Base-by-base conservation (phyloP, 2,888 invertebrate genomes). In the Diaperis boleti region DNA sequence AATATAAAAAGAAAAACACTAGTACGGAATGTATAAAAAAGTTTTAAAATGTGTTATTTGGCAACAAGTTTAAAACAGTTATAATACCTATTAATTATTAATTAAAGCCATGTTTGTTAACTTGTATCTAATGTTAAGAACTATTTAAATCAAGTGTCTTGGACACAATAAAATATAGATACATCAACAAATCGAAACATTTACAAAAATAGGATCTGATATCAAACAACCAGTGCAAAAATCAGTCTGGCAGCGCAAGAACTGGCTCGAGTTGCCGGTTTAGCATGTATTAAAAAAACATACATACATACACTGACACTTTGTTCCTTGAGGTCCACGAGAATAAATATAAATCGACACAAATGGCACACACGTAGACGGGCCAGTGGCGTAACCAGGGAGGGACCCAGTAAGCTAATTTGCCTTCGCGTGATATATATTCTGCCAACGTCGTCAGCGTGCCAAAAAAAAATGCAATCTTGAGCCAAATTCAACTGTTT, bases 31-130 rank as follows among this genome's bases (percentile, higher is more conserved):
- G 83, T 82, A 80, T 77, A 76, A 75, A 75, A 76, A 76, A 77
- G 76, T 80, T 79, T 76, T 74, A 77, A 79, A 78, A 76, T 74
- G 75, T 81, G 82, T 83, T 82, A 82, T 83, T 83, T 83, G 83
- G 82, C 82, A 82, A 82, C 81, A 79, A 77, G 75, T 74, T 73
- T 73, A 74, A 76, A 76, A 75, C 71, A 71, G 68, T 72, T 70
- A 72, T 70, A 70, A 68, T 68, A 70, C 70, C 74, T 75, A 76
- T 72, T 70, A 68, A 76, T 69, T 67, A 77, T 73, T 77, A 78
- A 76, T 78, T 80, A 81, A 80, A 80, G 80, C 80, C 74, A 73
- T 79, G 76, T 79, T 59, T 60, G 60, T 60, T 60, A 59, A 79
- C 68, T 75, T 76, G 73, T 75, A 70, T 72, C 69, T 74, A 72